Conservation (phyloP, 1,140 invertebrate species). For the Platorchestia sp. region DNA sequence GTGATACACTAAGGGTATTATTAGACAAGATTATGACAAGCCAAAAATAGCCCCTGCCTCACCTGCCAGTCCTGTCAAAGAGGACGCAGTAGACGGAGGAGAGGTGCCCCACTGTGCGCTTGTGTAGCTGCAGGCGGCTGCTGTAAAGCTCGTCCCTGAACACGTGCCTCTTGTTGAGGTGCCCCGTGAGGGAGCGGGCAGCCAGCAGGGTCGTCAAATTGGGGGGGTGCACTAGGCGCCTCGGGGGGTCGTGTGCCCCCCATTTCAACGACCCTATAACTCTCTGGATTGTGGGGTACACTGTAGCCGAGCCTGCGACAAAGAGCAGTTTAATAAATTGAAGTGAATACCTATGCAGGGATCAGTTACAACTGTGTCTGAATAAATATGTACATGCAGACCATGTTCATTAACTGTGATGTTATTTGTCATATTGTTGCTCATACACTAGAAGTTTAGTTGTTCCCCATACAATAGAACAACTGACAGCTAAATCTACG, state of each 20-base stretch:
- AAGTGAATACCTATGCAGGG: too few species aligned
- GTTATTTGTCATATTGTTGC: too few species aligned
- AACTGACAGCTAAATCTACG: too few species aligned
- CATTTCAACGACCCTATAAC: constrained; percentile 1
- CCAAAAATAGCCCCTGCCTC: not conserved
- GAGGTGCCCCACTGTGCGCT: constrained; percentile 91
- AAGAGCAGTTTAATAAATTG: too few species aligned
- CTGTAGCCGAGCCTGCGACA: not conserved
- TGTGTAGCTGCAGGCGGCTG: constrained; percentile 80
- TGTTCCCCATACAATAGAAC: too few species aligned
- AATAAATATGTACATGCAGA: too few species aligned
- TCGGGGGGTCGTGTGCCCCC: not conserved
- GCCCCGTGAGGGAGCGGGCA: constrained; percentile 80
- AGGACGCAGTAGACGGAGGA: constrained; percentile 96
- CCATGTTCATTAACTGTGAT: too few species aligned
- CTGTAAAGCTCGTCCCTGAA: constrained; percentile 82
- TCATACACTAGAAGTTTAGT: too few species aligned
- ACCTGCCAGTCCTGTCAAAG: constrained; percentile 88
- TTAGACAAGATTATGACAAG: too few species aligned
- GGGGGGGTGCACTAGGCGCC: not conserved
- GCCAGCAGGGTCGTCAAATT: constrained; percentile 59
- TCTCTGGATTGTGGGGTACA: not conserved
- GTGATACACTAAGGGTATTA: too few species aligned
- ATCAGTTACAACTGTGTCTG: too few species aligned
- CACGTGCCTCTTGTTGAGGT: constrained; percentile 75